These are phyloP conservation scores for Bergia sp. DNA, from an alignment of 92 coral and sea anemone species.

Conservation along the genomic window DNA sequence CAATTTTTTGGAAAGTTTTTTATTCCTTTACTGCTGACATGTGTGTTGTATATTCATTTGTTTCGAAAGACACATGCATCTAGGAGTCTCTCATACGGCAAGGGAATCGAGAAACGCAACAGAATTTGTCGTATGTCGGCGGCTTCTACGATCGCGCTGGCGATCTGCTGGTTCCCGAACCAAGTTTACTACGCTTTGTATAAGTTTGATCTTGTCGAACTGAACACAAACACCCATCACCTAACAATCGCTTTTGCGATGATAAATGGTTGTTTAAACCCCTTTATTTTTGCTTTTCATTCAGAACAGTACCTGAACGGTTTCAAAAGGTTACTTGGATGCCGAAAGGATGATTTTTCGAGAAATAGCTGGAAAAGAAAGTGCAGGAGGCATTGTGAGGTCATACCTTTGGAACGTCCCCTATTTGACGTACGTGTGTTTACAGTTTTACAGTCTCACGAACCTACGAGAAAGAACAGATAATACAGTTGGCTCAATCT, in stretches of 20 bases:
- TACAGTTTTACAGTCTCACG: not conserved
- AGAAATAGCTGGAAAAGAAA: not conserved
- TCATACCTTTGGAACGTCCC: not conserved
- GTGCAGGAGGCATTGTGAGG: not conserved
- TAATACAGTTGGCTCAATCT: not conserved
- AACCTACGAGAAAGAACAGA: not conserved
- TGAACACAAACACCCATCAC: constrained; percentile 54
- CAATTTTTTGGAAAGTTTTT: constrained; percentile 60
- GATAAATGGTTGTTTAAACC: constrained; percentile 63
- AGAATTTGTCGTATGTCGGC: constrained; percentile 67
- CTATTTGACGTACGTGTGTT: not conserved
- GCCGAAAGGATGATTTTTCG: not conserved
- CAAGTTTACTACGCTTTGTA: constrained; percentile 60
- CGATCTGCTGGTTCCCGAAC: constrained; percentile 66
- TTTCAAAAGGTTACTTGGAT: constrained; percentile 45
- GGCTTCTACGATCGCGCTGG: constrained; percentile 48
- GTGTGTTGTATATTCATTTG: constrained; percentile 47
- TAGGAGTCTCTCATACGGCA: constrained; percentile 39
- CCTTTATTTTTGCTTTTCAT: constrained; percentile 69
- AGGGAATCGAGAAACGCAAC: constrained; percentile 48
- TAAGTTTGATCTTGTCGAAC: constrained; percentile 58
- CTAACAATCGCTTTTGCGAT: constrained; percentile 60
- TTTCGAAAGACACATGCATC: constrained; percentile 52
- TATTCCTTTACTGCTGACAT: constrained; percentile 53
- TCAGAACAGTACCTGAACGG: constrained; percentile 64